Conservation (phyloP, 1,140 invertebrate species). For the Drosophila micromelanica region DNA sequence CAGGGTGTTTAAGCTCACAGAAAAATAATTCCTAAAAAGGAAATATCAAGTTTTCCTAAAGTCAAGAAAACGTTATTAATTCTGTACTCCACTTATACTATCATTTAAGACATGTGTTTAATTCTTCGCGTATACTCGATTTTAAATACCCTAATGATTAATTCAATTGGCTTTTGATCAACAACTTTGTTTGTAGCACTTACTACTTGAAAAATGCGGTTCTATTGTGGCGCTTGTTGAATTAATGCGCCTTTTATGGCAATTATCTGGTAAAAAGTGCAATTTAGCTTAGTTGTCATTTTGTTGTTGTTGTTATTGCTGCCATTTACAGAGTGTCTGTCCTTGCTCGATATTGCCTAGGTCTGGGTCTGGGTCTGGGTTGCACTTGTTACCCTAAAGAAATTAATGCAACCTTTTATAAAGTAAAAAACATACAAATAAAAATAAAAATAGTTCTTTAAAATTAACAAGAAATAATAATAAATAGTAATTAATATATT, state of each 20-base stretch:
- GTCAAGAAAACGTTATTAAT: too few species aligned
- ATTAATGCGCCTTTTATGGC: constrained; percentile 33
- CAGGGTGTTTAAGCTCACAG: too few species aligned
- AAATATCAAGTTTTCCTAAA: too few species aligned
- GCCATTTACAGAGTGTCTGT: constrained; percentile 17
- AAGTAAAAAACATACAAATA: too few species aligned
- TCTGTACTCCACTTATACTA: too few species aligned
- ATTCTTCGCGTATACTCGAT: too few species aligned
- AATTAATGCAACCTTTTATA: too few species aligned
- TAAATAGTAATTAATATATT: too few species aligned
- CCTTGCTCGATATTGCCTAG: constrained; percentile 36
- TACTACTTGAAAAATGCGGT: constrained; percentile 9
- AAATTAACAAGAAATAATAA: too few species aligned
- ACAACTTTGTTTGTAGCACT: not conserved
- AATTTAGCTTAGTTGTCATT: constrained; percentile 2
- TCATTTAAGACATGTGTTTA: too few species aligned
- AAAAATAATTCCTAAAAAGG: too few species aligned
- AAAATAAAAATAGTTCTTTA: not conserved
- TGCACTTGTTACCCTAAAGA: not conserved
- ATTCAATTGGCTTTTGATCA: not conserved
- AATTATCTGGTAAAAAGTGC: constrained; percentile 14
- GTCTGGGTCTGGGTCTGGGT: constrained; percentile 18
- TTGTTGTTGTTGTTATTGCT: not conserved
- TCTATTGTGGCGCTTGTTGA: constrained; percentile 22
- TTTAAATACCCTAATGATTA: not conserved